Percentiles rank a stretch among this genome's conserved stretches.
These are phyloP conservation scores for Argyra leucocephala DNA, from an alignment of 2,888 invertebrate species.

Conservation along the genomic window DNA sequence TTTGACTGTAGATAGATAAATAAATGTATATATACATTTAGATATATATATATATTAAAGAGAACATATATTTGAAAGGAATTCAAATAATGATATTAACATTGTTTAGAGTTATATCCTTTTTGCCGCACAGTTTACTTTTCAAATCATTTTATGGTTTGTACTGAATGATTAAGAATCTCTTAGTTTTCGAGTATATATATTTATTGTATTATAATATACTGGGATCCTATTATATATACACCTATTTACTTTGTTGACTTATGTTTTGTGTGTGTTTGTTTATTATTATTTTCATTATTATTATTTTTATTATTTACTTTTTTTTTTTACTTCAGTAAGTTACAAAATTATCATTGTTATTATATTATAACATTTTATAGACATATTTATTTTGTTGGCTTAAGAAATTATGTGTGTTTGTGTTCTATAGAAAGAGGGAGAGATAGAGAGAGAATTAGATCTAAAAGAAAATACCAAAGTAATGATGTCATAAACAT, in stretches of 20 bases:
- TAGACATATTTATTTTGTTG: too few relatives aligned
- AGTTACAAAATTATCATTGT: neutral
- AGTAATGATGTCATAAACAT: conserved; percentile 6
- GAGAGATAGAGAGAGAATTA: neutral
- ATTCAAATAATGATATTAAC: neutral
- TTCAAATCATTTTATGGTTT: conserved; percentile 2
- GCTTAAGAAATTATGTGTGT: too few relatives aligned
- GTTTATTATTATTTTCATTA: too few relatives aligned
- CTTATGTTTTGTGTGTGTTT: neutral
- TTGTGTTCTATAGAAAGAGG: too few relatives aligned
- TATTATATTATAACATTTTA: conserved; percentile 1
- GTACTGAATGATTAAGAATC: neutral
- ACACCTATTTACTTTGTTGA: neutral
- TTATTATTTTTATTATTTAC: too few relatives aligned
- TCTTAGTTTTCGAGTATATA: neutral
- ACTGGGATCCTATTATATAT: neutral
- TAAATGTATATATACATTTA: too few relatives aligned
- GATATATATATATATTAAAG: too few relatives aligned
- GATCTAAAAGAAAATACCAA: neutral
- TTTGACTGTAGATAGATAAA: too few relatives aligned
- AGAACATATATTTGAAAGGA: too few relatives aligned
- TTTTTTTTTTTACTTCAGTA: neutral
- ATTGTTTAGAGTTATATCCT: conserved; percentile 4
- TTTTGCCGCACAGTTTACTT: conserved; percentile 1
- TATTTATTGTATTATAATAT: neutral